phyloP scores from a whole-genome alignment of 2,113 vertebrate genomes.

The Glaucidium brasilianum region DNA sequence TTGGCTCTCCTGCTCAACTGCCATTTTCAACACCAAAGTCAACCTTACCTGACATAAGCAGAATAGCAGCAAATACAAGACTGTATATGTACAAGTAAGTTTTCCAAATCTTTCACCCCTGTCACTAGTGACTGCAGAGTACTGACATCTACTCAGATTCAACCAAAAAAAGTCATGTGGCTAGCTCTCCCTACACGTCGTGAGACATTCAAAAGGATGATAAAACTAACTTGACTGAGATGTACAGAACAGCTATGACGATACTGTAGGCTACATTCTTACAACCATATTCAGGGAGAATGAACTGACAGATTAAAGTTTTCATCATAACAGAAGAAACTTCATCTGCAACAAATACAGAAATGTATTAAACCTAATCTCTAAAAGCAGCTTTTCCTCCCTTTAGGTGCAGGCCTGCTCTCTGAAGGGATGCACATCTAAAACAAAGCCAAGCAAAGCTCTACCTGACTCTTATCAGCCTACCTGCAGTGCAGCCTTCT shows the following conservation, averaged over 20 bases:
- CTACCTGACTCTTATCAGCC: not conserved
- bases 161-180: not conserved
- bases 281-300: not conserved
- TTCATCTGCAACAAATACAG: not conserved
- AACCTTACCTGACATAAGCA: not conserved
- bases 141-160: not conserved
- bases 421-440: not conserved
- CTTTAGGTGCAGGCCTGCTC: not conserved
- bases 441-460: not conserved
- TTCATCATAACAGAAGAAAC: not conserved
- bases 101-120: not conserved
- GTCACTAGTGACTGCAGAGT: not conserved
- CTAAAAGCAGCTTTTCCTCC: not conserved
- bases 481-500: slow-evolving; percentile 95
- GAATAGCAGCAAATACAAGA: not conserved
- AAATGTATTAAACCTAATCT: not conserved
- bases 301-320: not conserved
- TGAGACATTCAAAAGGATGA: not conserved
- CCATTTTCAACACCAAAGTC: not conserved
- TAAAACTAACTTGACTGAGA: not conserved
- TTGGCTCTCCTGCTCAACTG: not conserved
- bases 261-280: not conserved
- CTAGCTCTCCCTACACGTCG: not conserved
- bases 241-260: not conserved
- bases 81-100: not conserved